Evolutionary conservation across 2,797 vertebrate species (phyloP), one percentile per base, ranked within the genome.

Genomic region (Gambusia yucatana): DNA sequence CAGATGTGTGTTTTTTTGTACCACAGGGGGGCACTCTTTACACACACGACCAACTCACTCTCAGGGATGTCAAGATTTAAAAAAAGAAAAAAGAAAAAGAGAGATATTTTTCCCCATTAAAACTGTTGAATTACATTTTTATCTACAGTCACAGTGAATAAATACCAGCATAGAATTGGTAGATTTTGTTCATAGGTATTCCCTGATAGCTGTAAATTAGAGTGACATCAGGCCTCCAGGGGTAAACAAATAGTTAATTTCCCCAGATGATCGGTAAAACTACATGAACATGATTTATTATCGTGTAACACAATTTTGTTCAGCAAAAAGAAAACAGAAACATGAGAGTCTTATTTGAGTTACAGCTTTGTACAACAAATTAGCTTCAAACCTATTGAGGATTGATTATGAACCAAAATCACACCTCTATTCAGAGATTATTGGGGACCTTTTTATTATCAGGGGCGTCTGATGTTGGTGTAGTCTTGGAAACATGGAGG

Each of bases 11-110:
- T 81, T 84, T 57, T 80, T 16, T 86, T 86, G 30, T 61, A 87
- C 91, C 94, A 94, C 78, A 59, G 82, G 93, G 87, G 89, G 94
- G 92, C 87, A 82, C 86, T 85, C 90, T 83, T 25, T 81, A 82
- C 82, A 85, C 75, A 50, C 36, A 73, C 79, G 41, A 20, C 1
- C 16, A 57, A 52, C 44, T 6, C 41, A 61, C 1, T n/a, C 41
- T 33, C 41, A 30, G 3, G 20, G 2, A 33, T n/a, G 44, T 7
- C 59, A 76, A 28, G 9, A 16, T 67, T 3, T 13, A 46, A 4
- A 43, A 44, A 36, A 52, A 25, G 0, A 50, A 30, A 30, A 14
- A 30, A n/a, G 13, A 59, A 55, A 55, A 55, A 52, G 4, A 55
- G 25, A 57, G 1, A 44, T 1, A 72, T 17, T 25, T n/a, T 39